phyloP scores from a whole-genome alignment of 2,113 vertebrate species.

The Callithrix jacchus region DNA sequence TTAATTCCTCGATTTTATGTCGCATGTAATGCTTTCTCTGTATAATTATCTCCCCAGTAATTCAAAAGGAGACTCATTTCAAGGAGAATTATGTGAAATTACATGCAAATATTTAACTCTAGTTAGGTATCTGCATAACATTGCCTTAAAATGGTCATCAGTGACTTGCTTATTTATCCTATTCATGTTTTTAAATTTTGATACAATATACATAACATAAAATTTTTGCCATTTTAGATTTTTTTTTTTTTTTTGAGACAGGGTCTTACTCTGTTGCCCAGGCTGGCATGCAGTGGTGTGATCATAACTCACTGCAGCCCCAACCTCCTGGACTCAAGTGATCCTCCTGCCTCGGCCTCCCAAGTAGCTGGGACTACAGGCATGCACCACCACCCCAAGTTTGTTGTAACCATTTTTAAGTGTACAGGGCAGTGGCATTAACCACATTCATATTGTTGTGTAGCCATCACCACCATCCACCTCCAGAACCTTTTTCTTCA shows the following conservation, averaged over 20 bases:
- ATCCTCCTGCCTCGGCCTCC: neutral
- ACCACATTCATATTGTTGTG: neutral
- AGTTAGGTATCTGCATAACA: neutral
- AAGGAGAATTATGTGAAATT: neutral
- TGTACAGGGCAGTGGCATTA: neutral
- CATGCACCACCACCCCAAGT: neutral
- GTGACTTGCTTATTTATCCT: constrained; percentile 72
- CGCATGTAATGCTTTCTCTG: neutral
- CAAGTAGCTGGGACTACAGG: neutral
- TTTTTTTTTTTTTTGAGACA: neutral
- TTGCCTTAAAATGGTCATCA: constrained; percentile 29
- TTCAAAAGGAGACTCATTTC: constrained; percentile 24
- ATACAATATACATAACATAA: neutral
- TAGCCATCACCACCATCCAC: neutral
- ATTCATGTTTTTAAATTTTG: constrained; percentile 35
- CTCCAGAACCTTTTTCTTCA: neutral
- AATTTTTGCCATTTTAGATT: neutral
- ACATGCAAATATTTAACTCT: neutral
- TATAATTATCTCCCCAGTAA: neutral
- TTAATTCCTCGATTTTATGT: neutral
- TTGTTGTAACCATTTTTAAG: neutral
- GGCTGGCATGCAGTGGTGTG: neutral
- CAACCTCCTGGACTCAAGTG: neutral
- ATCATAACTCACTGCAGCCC: neutral
- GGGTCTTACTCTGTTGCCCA: neutral